These are phyloP conservation scores for Achroia grisella DNA, from an alignment of 1,140 invertebrate genomes.

Conservation along the genomic window DNA sequence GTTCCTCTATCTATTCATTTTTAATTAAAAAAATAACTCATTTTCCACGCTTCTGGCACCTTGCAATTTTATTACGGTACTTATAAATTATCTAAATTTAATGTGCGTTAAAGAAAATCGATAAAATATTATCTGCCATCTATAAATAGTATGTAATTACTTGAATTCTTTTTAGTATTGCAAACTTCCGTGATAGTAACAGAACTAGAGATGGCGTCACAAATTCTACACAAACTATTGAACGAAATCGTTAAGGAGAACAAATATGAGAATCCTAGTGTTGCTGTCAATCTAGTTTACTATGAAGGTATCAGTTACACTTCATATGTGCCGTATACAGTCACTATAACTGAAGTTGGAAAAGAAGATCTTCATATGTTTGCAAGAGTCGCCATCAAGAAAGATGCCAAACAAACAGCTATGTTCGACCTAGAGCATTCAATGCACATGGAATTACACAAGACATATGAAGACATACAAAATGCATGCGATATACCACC, in stretches of 20 bases:
- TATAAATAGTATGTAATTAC: too few species aligned
- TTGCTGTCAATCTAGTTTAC: neutral
- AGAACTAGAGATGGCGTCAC: neutral
- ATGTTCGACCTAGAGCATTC: conserved; percentile 14
- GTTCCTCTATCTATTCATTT: too few species aligned
- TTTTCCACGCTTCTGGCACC: too few species aligned
- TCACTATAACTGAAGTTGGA: neutral
- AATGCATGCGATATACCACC: conserved; percentile 12
- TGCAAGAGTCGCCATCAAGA: conserved; percentile 17
- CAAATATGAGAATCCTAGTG: neutral
- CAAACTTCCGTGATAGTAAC: too few species aligned
- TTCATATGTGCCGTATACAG: conserved; percentile 1
- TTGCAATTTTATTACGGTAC: too few species aligned
- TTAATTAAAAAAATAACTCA: too few species aligned
- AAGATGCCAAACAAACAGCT: conserved; percentile 6
- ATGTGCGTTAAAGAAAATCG: too few species aligned
- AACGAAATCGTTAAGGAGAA: neutral
- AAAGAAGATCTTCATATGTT: conserved; percentile 23
- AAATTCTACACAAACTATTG: neutral
- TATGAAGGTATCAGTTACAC: conserved; percentile 1
- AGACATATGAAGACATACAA: neutral
- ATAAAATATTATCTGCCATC: too few species aligned
- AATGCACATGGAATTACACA: neutral
- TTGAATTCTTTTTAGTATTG: too few species aligned
- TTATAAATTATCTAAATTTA: too few species aligned